Evolutionary conservation across 2,888 invertebrate species (phyloP).

Genomic region (Leptura quadrifasciata): DNA sequence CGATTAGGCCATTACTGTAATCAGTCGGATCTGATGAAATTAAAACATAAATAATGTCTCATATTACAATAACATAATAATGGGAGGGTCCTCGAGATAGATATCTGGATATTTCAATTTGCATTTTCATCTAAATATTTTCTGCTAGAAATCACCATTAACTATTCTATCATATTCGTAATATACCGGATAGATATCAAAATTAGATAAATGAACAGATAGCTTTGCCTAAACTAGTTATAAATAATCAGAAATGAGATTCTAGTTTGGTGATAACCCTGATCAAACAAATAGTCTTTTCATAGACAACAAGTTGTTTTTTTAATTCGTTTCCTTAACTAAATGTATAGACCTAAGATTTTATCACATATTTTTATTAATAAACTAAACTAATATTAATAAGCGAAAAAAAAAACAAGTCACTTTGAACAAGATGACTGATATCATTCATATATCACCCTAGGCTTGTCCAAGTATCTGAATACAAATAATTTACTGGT

Average conservation of each 20-base stretch:
- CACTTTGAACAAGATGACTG: no score
- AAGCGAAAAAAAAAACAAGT: no score
- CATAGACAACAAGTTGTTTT: background rate
- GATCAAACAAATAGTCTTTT: background rate
- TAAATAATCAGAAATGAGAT: conserved; percentile 17
- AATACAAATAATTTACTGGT: no score
- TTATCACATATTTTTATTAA: no score
- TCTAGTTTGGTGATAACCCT: conserved; percentile 6
- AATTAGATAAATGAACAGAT: conserved; percentile 34
- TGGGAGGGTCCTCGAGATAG: background rate
- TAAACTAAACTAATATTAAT: no score
- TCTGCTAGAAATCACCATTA: conserved; percentile 8
- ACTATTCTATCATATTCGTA: background rate
- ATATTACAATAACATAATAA: conserved; percentile 3
- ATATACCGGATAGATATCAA: conserved; percentile 5
- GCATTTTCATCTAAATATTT: conserved; percentile 15
- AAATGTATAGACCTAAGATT: no score
- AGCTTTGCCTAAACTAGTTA: conserved; percentile 1
- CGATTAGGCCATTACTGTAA: background rate
- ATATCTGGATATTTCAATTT: background rate
- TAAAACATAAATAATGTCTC: background rate
- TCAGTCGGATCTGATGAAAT: background rate
- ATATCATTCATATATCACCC: no score
- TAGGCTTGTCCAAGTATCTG: no score
- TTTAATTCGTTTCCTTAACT: no score